These are phyloP conservation scores for Plectropomus leopardus DNA, from an alignment of 2,113 vertebrate genomes.

Conservation along the genomic window DNA sequence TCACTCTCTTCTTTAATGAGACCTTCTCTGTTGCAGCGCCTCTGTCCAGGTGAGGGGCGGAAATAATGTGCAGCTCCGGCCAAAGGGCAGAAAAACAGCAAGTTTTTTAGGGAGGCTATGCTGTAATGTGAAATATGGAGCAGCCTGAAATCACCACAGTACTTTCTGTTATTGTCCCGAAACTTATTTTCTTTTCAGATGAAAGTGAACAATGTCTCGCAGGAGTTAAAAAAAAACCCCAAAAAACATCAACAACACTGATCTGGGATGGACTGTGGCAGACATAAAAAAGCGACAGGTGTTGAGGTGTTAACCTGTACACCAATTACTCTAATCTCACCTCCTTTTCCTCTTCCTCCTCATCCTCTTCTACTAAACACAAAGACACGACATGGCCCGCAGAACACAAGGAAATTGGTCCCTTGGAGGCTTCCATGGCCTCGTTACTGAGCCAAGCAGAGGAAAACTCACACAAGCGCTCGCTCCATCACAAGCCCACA, in stretches of 20 bases:
- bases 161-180: slow-evolving; percentile 17
- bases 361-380: slow-evolving; percentile 54
- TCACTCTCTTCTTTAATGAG: slow-evolving; percentile 47
- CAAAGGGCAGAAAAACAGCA: slow-evolving; percentile 36
- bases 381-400: slow-evolving; percentile 44
- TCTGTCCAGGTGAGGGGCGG: slow-evolving; percentile 25
- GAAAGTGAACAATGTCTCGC: slow-evolving; percentile 17
- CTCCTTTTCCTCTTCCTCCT: slow-evolving; percentile 32
- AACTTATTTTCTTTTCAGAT: neutral
- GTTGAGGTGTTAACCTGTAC: slow-evolving; percentile 37
- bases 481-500: slow-evolving; percentile 1
- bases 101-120: neutral
- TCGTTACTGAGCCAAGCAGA: slow-evolving; percentile 63
- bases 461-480: slow-evolving; percentile 29
- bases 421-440: slow-evolving; percentile 56
- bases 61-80: slow-evolving; percentile 17
- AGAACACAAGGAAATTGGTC: slow-evolving; percentile 73
- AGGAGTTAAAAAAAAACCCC: slow-evolving; percentile 7
- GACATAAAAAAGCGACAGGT: slow-evolving; percentile 39
- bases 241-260: neutral
- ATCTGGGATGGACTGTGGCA: slow-evolving; percentile 15
- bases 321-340: slow-evolving; percentile 69
- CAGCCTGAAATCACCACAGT: neutral
- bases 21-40: slow-evolving; percentile 15
- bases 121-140: slow-evolving; percentile 17